Evolutionary conservation across 2,797 vertebrate genomes (phyloP).

Genomic region (Rhinophrynus dorsalis): DNA sequence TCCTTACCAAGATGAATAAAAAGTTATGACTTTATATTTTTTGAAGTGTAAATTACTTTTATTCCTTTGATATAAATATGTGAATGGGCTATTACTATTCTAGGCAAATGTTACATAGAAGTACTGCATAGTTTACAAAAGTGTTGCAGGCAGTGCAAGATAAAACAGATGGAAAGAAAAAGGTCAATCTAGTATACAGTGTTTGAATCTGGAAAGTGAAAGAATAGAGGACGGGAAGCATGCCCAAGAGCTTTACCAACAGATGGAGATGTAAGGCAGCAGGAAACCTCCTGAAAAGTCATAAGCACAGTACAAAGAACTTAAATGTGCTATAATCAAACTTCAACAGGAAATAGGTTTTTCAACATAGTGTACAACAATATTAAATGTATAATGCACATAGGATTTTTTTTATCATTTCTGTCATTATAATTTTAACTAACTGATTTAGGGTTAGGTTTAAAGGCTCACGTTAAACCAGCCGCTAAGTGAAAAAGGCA

Average conservation of each 20-base stretch:
- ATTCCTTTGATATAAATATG: too few relatives aligned
- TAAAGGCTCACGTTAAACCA: too few relatives aligned
- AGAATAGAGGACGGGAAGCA: background rate
- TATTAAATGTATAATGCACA: background rate
- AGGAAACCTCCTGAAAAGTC: background rate
- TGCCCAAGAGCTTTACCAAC: slow-evolving; percentile 9
- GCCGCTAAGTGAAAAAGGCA: too few relatives aligned
- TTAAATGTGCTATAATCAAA: background rate
- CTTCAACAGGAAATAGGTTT: background rate
- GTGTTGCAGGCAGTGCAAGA: background rate
- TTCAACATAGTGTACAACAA: background rate
- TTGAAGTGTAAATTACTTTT: too few relatives aligned
- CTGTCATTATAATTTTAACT: too few relatives aligned
- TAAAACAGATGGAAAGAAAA: slow-evolving; percentile 9
- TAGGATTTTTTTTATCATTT: too few relatives aligned
- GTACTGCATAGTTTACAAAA: background rate
- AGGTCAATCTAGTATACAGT: background rate
- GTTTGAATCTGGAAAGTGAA: background rate
- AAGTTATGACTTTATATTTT: too few relatives aligned
- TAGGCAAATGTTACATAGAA: too few relatives aligned
- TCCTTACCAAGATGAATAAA: too few relatives aligned
- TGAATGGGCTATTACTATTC: too few relatives aligned
- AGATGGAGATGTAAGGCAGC: slow-evolving; percentile 3
- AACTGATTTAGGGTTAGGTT: too few relatives aligned
- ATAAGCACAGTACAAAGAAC: background rate